phyloP scores from a whole-genome alignment of 1,140 invertebrate species.

The Teleogryllus occipitalis region DNA sequence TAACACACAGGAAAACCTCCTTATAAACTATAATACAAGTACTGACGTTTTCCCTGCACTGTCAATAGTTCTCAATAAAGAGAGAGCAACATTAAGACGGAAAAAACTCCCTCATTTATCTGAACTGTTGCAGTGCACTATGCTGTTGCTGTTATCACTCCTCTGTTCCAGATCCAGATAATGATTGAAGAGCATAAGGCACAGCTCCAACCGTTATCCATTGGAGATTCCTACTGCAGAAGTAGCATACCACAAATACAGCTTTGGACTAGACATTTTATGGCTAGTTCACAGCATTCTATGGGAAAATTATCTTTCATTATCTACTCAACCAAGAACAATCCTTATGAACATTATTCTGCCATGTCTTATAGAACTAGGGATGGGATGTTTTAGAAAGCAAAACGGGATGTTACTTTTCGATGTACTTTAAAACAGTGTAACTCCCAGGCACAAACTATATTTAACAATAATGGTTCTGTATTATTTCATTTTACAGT shows the following conservation, averaged over 20 bases:
- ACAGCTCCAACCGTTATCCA: not conserved
- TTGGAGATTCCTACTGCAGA: not conserved
- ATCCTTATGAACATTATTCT: too few species aligned
- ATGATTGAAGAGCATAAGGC: not conserved
- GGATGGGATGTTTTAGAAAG: too few species aligned
- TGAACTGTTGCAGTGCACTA: conserved; percentile 15
- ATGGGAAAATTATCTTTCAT: not conserved
- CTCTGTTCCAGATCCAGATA: not conserved
- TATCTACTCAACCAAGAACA: too few species aligned
- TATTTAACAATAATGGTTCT: too few species aligned
- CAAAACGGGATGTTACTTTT: too few species aligned
- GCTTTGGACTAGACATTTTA: not conserved
- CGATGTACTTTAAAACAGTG: too few species aligned
- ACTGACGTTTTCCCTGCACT: conserved; percentile 9
- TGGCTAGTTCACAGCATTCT: not conserved
- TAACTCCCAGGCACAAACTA: too few species aligned
- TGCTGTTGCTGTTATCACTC: conserved; percentile 3
- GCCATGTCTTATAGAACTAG: too few species aligned
- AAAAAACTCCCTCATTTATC: conserved; percentile 14
- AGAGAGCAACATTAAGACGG: conserved; percentile 16
- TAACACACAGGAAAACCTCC: not conserved
- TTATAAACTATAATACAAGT: not conserved
- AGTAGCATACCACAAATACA: not conserved
- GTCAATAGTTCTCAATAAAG: conserved; percentile 19
- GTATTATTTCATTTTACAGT: too few species aligned